Evolutionary conservation across 2,797 vertebrate species (phyloP), one percentile per base, ranked within the genome.

Genomic region (Sylvilagus floridanus): DNA sequence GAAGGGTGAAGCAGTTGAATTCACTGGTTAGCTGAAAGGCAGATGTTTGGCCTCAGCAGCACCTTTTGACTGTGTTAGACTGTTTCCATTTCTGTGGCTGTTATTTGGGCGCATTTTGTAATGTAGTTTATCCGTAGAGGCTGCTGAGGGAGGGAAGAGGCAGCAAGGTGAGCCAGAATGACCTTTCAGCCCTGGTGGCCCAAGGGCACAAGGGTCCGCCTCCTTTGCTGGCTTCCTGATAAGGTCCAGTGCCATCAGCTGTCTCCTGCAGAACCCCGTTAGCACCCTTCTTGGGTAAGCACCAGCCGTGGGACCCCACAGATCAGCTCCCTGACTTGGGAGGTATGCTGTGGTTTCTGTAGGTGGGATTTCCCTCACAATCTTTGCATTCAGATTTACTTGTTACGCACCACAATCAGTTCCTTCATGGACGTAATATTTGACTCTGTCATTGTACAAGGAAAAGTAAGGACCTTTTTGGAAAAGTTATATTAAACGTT

Each of bases 381-480:
- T 84, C 88, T 93, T 69, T 91, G 69, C 84, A 60, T 89, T 84
- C 91, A 62, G 50, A 82, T 69, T 84, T 83, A 60, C 76, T 91
- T 95, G 79, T 73, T 90, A 69, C 57, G 84, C 84, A 24, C 84
- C 76, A 77, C 57, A 72, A 13, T 57, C 37, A 89, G 1, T 77
- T 76, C 79, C 81, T 91, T 87, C 24, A 1, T 60, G 66, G 35
- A 91, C 93, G 93, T 92, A 75, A 73, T n/a, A 76, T 60, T 73
- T 77, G 57, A 82, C 77, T 91, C 76, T 76, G 16, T 85, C 66
- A 85, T 16, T 65, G 26, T 32, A 32, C 19, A 47, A 71, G 88
- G 60, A 60, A 86, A 93, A 66, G 72, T 32, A 86, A 68, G 37
- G 14, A 5, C 54, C 30, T 73, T 60, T 83, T 83, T 42, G 30